Base-by-base conservation (phyloP, 2,888 invertebrate genomes). In the Ormyrus rosae region DNA sequence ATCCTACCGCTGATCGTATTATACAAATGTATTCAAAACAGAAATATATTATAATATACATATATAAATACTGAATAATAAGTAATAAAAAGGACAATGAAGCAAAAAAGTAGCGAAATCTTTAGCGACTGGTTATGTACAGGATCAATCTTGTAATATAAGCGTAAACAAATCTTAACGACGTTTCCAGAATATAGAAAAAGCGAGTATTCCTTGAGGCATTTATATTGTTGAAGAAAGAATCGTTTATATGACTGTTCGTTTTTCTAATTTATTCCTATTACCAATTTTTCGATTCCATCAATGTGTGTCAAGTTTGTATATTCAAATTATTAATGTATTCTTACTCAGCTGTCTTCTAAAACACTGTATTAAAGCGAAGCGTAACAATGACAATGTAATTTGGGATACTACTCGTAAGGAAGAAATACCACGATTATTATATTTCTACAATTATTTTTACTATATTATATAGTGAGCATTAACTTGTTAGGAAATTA, bases 1-100 rank as follows among this genome's bases (percentile, higher is more conserved):
- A 77, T 78, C 78, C 78, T 78, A 78, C 72, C 78, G 78, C 78
- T 67, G 64, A 80, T 80, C 55, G 74, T 75, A 78, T 75, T 68
- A 72, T 56, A 79, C 19, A 73, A 67, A 19, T 67, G 45, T 71
- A 75, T 68, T 68, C 61, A 69, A 9, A 55, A 72, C 19, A 63
- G 48, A 67, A 72, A 67, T 73, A 65, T 53, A 73, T 78, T 19
- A 76, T 8, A 19, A 69, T 60, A 55, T 77, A 78, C 63, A 71
- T 48, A 63, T 61, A 63, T 45, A 65, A 60, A 71, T 55, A 78
- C 61, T 68, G 61, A n/a, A 55, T 34, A 9, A 70, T 34, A 9
- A 70, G n/a, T 50, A 13, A 46, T 63, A 50, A 65, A 65, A 56
- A 56, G 6, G 63, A 48, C 9, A n/a, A 71, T 55, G 6, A 51